Evolutionary conservation across 1,140 invertebrate species (phyloP), one percentile per base, ranked within the genome.

Genomic region (Bombus soroeensis): DNA sequence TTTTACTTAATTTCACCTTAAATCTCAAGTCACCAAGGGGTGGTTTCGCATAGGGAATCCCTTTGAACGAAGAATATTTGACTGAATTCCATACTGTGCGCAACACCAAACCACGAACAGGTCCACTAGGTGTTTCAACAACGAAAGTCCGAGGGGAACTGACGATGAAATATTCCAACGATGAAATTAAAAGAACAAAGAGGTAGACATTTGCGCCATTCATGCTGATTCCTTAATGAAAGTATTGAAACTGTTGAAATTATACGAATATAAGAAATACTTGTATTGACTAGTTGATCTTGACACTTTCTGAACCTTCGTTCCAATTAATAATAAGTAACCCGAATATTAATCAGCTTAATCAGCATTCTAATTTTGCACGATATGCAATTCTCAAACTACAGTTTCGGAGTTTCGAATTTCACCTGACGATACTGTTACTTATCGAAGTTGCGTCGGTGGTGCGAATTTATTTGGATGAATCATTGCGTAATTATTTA

Each of bases 41-140:
- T 47, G 90, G 91, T 76, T 91, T 73, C 2, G 75, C 93, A 74
- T 92, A 94, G 0, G 91, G 93, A 41, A 94, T 94, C 3, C 92
- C 93, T 71, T 88, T 90, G 32, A 93, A 94, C 3, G 91, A 89
- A 13, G 89, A 86, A 70, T 92, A 94, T 18, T 59, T 15, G 13
- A 90, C 53, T 6, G 66, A 75, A 71, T 90, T n/a, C 72, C 83
- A 43, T 4, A 90, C 66, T 1, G 91, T 93, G 1, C 6, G 87
- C n/a, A 88, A 81, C 68, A 90, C 81, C 64, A 76, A 22, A 25
- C 91, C 90, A 22, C 62, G 76, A 3, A 92, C 81, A 18, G 41
- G 64, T n/a, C 89, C 91, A 12, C 62, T 90, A 0, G 59, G 41
- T 1, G 89, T 85, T 12, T 73, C 0, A 22, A 92, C 70, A 0